These are phyloP conservation scores for Grus americana DNA, from an alignment of 2,113 vertebrate genomes.

Conservation along the genomic window DNA sequence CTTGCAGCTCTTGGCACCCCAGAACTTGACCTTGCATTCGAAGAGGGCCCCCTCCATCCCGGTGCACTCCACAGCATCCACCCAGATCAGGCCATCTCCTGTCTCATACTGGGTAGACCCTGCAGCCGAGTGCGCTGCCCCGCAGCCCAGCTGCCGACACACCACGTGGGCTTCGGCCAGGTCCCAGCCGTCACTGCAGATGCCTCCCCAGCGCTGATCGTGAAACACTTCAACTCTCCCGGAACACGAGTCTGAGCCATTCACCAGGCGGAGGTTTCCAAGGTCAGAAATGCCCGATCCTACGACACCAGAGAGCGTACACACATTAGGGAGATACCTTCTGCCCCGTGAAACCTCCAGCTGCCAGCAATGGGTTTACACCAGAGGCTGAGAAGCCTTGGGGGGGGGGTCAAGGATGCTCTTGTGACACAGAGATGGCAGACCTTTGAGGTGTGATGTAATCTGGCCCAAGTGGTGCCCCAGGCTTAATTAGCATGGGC, in stretches of 20 bases:
- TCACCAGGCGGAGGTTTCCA: neutral
- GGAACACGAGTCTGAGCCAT: neutral
- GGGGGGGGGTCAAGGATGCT: neutral
- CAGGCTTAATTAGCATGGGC: neutral
- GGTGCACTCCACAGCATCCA: neutral
- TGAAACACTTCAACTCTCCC: neutral
- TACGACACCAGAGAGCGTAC: neutral
- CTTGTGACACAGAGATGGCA: neutral
- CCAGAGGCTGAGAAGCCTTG: neutral
- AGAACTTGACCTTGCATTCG: neutral
- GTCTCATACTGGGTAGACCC: neutral
- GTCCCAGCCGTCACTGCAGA: neutral
- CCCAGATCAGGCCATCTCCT: neutral
- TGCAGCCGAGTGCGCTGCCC: neutral
- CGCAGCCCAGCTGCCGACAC: conserved; percentile 87
- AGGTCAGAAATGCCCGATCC: neutral
- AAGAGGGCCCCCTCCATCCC: neutral
- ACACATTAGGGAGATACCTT: neutral
- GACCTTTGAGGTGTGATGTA: neutral
- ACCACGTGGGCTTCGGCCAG: conserved; percentile 62
- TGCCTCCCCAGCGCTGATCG: neutral
- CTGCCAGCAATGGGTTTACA: neutral
- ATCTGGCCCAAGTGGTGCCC: neutral
- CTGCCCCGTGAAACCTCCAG: neutral
- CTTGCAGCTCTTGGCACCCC: neutral